A percentile compares a stretch with the other conserved stretches of the same genome.
Conservation (phyloP, 2,888 invertebrate genomes). For the Listrodromus nycthemerus region DNA sequence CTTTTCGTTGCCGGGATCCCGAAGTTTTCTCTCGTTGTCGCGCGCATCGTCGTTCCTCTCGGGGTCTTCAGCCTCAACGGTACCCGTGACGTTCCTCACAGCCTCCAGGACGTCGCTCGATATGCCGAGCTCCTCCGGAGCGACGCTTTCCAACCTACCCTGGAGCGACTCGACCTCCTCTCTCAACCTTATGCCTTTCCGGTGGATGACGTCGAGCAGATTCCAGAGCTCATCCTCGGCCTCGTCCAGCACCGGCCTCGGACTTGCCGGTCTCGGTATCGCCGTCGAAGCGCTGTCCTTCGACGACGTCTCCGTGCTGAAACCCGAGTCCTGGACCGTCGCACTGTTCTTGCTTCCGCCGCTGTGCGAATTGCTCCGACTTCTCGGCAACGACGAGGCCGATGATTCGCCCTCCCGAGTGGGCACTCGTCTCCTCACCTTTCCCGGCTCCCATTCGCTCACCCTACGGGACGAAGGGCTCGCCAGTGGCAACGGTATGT, state of each 20-base stretch:
- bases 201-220: conserved; percentile 93
- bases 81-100: conserved; percentile 77
- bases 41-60: conserved; percentile 72
- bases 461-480: conserved; percentile 83
- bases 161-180: conserved; percentile 90
- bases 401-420: conserved; percentile 78
- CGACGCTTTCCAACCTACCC: conserved; percentile 83
- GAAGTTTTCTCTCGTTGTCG: conserved; percentile 70
- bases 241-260: conserved; percentile 84
- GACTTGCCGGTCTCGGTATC: conserved; percentile 80
- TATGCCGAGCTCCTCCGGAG: conserved; percentile 80
- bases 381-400: conserved; percentile 85
- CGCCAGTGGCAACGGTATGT: conserved; percentile 82
- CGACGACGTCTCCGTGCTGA: conserved; percentile 95
- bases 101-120: conserved; percentile 82
- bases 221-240: conserved; percentile 94
- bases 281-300: conserved; percentile 91
- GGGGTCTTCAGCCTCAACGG: conserved; percentile 64
- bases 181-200: conserved; percentile 89
- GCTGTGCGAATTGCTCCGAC: conserved; percentile 88
- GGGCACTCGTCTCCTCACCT: conserved; percentile 88
- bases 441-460: conserved; percentile 92
- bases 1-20: conserved; percentile 56
- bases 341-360: conserved; percentile 88
- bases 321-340: conserved; percentile 93